phyloP scores from a whole-genome alignment of 2,888 invertebrate genomes.

The Oxycera nigricornis region DNA sequence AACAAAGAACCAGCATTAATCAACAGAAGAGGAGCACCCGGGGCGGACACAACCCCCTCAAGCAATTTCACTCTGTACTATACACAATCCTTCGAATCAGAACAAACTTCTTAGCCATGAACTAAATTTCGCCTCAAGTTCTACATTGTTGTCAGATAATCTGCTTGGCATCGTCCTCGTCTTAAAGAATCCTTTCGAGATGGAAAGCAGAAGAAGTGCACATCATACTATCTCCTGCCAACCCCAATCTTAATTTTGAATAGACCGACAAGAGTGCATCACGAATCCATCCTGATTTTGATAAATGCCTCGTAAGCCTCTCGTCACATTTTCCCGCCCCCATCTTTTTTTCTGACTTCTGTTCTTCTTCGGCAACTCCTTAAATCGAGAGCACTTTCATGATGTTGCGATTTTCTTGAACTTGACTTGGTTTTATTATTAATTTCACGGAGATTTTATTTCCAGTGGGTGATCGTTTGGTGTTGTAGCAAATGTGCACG shows the following conservation, averaged over 20 bases:
- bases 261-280: background rate
- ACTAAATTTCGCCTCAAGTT: background rate
- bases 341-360: background rate
- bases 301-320: background rate
- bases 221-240: background rate
- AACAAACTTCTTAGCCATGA: slow-evolving; percentile 15
- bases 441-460: background rate
- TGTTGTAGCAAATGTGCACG: background rate
- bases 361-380: background rate
- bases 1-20: background rate
- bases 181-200: background rate
- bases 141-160: background rate
- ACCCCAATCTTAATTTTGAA: background rate
- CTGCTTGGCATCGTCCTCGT: background rate
- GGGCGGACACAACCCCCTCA: background rate
- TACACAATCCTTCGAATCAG: background rate
- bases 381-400: background rate
- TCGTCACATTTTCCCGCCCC: background rate
- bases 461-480: background rate
- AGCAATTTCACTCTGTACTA: background rate
- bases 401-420: slow-evolving; percentile 5
- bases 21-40: background rate
- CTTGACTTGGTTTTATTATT: slow-evolving; percentile 1
- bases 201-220: background rate
- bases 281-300: background rate